phyloP scores from a whole-genome alignment of 1,140 invertebrate genomes.

The Pectinophora gossypiella region DNA sequence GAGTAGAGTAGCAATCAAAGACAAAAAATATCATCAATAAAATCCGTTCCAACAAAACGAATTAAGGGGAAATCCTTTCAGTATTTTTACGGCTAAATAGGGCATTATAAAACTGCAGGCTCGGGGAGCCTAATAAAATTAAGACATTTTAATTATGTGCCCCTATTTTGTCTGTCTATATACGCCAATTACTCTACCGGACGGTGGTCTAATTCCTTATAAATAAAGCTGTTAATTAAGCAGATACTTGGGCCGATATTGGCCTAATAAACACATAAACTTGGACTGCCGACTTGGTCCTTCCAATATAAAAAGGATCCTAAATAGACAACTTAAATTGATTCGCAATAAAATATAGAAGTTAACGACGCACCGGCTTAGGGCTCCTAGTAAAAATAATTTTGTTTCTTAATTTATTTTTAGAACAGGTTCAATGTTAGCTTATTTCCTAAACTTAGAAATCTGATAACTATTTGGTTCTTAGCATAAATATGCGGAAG shows the following conservation, averaged over 20 bases:
- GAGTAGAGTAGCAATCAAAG: no score
- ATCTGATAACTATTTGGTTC: neutral
- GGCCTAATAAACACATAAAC: constrained; percentile 12
- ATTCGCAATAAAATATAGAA: neutral
- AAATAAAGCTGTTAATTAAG: constrained; percentile 18
- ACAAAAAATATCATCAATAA: neutral
- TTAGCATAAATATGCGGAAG: no score
- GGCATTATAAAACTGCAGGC: constrained; percentile 2
- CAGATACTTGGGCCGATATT: constrained; percentile 7
- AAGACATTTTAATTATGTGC: constrained; percentile 16
- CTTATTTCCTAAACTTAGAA: neutral
- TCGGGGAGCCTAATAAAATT: constrained; percentile 11
- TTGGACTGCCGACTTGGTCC: neutral
- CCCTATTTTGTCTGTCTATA: constrained; percentile 14
- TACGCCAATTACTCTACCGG: constrained; percentile 3
- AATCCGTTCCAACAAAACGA: neutral
- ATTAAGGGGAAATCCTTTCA: neutral
- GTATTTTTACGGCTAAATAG: neutral
- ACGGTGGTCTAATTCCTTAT: constrained; percentile 16
- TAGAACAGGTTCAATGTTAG: neutral
- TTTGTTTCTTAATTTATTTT: neutral
- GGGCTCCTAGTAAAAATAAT: neutral
- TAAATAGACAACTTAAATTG: neutral
- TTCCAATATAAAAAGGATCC: neutral
- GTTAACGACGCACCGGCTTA: neutral